Evolutionary conservation across 2,888 invertebrate genomes (phyloP).

Genomic region (Mimachlamys varia): DNA sequence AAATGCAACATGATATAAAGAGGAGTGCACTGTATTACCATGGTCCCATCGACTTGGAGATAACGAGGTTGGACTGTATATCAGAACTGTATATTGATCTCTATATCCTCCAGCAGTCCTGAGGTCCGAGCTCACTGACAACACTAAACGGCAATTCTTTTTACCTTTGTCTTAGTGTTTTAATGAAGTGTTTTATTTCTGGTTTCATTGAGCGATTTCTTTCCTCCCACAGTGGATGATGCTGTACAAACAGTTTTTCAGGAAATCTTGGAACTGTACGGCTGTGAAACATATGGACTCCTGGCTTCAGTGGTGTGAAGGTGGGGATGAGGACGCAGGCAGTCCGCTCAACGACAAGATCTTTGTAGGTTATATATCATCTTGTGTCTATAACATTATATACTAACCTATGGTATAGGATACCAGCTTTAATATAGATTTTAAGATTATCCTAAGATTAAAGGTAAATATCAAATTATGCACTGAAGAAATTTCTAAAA

Average conservation of each 20-base stretch:
- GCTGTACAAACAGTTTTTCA: slow-evolving; percentile 37
- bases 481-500: too few species aligned
- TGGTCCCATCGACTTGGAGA: too few species aligned
- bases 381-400: background rate
- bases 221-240: background rate
- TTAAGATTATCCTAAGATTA: background rate
- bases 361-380: slow-evolving; percentile 40
- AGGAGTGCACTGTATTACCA: too few species aligned
- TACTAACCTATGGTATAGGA: background rate
- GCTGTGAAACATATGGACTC: slow-evolving; percentile 39
- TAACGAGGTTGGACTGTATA: too few species aligned
- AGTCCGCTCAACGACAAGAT: background rate
- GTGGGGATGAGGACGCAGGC: background rate
- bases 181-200: too few species aligned
- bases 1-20: too few species aligned
- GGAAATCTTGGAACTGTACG: slow-evolving; percentile 46
- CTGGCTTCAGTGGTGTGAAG: slow-evolving; percentile 52
- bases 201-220: background rate
- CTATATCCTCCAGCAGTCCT: too few species aligned
- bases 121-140: too few species aligned
- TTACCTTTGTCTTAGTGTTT: too few species aligned
- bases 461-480: too few species aligned
- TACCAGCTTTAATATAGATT: background rate
- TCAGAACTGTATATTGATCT: too few species aligned
- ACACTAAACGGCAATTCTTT: background rate